These are phyloP conservation scores for Dryas iulia DNA, from an alignment of 1,140 invertebrate genomes.

Conservation along the genomic window DNA sequence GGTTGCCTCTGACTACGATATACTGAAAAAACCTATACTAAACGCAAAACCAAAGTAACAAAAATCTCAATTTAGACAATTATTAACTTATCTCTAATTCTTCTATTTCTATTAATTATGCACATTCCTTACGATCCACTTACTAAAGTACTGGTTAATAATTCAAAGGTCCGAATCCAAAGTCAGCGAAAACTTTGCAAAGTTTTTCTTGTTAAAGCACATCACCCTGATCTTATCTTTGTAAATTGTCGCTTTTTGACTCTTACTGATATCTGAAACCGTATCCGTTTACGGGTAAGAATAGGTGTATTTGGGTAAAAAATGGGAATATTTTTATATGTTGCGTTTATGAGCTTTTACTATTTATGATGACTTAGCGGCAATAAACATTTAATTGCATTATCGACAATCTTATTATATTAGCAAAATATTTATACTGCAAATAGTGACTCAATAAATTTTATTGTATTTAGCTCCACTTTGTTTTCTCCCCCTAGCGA, in stretches of 20 bases:
- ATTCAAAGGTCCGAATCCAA: conserved; percentile 60
- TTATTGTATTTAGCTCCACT: no score
- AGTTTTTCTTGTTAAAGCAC: conserved; percentile 50
- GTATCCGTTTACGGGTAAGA: not conserved
- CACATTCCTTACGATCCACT: conserved; percentile 61
- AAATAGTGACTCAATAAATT: not conserved
- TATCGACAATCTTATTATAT: not conserved
- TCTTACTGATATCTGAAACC: not conserved
- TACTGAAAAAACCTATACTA: not conserved
- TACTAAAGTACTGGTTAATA: conserved; percentile 60
- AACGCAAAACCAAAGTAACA: not conserved
- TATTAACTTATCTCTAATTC: not conserved
- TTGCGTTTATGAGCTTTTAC: not conserved
- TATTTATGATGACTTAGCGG: not conserved
- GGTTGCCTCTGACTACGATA: no score
- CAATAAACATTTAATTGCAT: not conserved
- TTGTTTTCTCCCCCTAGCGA: no score
- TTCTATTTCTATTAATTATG: conserved; percentile 53
- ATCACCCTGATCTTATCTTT: conserved; percentile 53
- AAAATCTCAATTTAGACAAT: not conserved
- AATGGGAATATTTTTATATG: not conserved
- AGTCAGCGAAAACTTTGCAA: conserved; percentile 38
- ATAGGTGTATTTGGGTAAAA: not conserved
- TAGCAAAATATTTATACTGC: not conserved
- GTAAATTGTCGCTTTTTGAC: not conserved